These are phyloP conservation scores for Drosophila subquinaria DNA, from an alignment of 2,888 invertebrate species.

Conservation along the genomic window DNA sequence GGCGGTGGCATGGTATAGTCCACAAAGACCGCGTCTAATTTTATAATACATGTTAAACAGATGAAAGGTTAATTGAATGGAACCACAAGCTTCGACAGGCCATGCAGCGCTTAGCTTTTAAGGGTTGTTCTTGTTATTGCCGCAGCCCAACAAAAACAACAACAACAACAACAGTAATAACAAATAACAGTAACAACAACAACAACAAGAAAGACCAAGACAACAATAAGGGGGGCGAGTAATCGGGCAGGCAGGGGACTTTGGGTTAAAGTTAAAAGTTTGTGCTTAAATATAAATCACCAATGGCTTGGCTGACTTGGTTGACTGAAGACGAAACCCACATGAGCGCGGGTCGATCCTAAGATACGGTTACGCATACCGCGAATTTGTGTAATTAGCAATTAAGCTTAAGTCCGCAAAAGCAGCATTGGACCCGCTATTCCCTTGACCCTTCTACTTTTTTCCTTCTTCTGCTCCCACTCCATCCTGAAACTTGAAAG, in stretches of 20 bases:
- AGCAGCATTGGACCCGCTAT: constrained; percentile 35
- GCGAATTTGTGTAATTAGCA: constrained; percentile 79
- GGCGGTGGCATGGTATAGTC: constrained; percentile 57
- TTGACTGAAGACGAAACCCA: constrained; percentile 56
- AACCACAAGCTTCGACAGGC: constrained; percentile 78
- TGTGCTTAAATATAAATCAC: constrained; percentile 79
- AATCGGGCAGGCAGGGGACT: constrained; percentile 58
- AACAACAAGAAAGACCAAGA: constrained; percentile 19
- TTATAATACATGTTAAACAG: constrained; percentile 81
- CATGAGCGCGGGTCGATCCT: constrained; percentile 46
- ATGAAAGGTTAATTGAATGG: constrained; percentile 80
- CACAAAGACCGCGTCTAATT: constrained; percentile 77
- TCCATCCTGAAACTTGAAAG: constrained; percentile 52
- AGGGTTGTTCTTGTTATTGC: constrained; percentile 64
- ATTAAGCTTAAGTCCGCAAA: constrained; percentile 66
- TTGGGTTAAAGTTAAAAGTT: constrained; percentile 80
- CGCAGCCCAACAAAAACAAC: constrained; percentile 28
- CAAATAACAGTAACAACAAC: constrained; percentile 23
- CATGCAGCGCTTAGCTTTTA: constrained; percentile 69
- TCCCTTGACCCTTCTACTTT: constrained; percentile 27
- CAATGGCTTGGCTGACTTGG: constrained; percentile 58
- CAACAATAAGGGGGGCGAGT: constrained; percentile 18
- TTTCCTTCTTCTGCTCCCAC: constrained; percentile 4
- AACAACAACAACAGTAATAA: constrained; percentile 36
- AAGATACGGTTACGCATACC: constrained; percentile 60